Evolutionary conservation across 2,113 vertebrate species (phyloP).

Genomic region (Oxyruncus cristatus): DNA sequence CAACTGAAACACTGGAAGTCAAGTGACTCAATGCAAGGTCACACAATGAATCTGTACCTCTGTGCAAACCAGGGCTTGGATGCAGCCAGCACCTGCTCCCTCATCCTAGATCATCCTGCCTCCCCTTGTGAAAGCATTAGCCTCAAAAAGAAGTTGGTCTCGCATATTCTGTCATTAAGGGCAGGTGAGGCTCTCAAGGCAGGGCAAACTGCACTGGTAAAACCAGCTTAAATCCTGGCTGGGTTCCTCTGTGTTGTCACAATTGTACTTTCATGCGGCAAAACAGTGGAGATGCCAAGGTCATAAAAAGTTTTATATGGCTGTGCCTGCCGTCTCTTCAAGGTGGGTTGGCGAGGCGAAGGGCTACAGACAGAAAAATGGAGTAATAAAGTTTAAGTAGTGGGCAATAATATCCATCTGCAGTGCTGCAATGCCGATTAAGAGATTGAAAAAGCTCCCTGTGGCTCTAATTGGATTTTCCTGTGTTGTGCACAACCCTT

Average conservation of each 20-base stretch:
- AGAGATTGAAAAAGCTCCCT: constrained; percentile 70
- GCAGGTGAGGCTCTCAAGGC: neutral
- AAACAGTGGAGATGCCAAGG: constrained; percentile 61
- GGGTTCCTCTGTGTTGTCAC: neutral
- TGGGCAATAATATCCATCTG: constrained; percentile 75
- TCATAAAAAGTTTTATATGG: constrained; percentile 66
- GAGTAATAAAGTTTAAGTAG: constrained; percentile 75
- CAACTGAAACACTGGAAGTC: constrained; percentile 10
- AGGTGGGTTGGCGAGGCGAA: constrained; percentile 68
- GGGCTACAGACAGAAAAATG: constrained; percentile 72
- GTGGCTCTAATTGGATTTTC: constrained; percentile 77
- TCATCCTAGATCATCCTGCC: neutral
- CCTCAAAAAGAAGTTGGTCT: neutral
- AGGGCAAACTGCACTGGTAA: neutral
- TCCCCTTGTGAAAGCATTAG: neutral
- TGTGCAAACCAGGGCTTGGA: neutral
- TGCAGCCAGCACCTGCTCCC: constrained; percentile 7
- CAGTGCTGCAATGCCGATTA: constrained; percentile 71
- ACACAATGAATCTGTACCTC: constrained; percentile 12
- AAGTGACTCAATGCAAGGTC: constrained; percentile 57
- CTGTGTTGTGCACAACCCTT: constrained; percentile 53
- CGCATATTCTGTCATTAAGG: neutral
- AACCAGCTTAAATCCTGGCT: neutral
- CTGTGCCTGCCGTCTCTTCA: constrained; percentile 62
- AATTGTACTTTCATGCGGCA: constrained; percentile 29